These are phyloP conservation scores for Idris sp. DNA, from an alignment of 1,140 invertebrate genomes.

Conservation along the genomic window DNA sequence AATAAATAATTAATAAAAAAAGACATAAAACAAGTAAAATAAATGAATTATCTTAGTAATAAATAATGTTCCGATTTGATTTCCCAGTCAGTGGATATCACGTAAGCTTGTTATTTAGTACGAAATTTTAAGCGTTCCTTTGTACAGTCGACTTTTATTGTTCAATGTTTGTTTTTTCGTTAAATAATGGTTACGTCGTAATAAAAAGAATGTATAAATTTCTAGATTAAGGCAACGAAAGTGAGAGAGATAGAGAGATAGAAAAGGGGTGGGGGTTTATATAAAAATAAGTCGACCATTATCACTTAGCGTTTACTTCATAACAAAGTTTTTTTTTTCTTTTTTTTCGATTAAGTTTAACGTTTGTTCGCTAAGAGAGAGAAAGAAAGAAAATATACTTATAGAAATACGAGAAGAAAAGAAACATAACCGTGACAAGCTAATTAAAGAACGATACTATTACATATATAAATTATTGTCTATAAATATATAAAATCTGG, in stretches of 20 bases:
- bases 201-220: slow-evolving; percentile 61
- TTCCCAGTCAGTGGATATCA: slow-evolving; percentile 51
- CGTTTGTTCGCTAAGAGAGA: slow-evolving; percentile 29
- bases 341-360: slow-evolving; percentile 41
- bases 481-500: slow-evolving; percentile 39
- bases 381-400: no score
- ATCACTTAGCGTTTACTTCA: slow-evolving; percentile 40
- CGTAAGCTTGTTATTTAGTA: slow-evolving; percentile 62
- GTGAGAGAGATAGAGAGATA: no score
- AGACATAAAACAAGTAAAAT: slow-evolving; percentile 10
- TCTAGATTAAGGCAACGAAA: slow-evolving; percentile 57
- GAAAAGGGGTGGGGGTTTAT: not conserved
- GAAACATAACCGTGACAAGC: no score
- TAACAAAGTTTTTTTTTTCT: no score
- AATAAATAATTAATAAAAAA: slow-evolving; percentile 40
- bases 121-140: slow-evolving; percentile 61
- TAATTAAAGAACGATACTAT: slow-evolving; percentile 33
- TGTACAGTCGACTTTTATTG: slow-evolving; percentile 60
- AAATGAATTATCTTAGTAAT: slow-evolving; percentile 49
- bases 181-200: slow-evolving; percentile 56
- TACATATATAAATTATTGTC: slow-evolving; percentile 20
- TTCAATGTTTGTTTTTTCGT: slow-evolving; percentile 59
- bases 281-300: slow-evolving; percentile 49
- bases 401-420: no score
- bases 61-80: slow-evolving; percentile 55